phyloP scores from a whole-genome alignment of 2,888 invertebrate species.

The Cataglyphis livida region DNA sequence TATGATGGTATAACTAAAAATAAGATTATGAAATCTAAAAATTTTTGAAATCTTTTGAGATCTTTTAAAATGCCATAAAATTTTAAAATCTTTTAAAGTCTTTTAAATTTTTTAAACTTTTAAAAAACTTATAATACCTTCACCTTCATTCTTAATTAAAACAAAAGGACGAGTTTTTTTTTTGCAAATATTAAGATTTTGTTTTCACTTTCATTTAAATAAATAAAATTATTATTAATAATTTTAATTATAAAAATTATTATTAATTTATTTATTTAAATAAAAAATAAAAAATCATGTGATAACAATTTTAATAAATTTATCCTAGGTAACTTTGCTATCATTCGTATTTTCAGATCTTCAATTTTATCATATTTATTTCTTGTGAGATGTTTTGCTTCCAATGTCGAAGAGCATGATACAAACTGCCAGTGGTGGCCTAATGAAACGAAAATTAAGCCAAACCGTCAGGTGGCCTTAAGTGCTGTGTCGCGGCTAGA shows the following conservation, averaged over 20 bases:
- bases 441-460: slow-evolving; percentile 79
- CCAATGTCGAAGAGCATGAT: slow-evolving; percentile 37
- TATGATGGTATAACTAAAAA: neutral
- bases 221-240: no score
- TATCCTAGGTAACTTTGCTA: neutral
- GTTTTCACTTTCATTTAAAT: neutral
- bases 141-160: neutral
- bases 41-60: no score
- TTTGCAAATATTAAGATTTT: neutral
- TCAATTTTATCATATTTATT: slow-evolving; percentile 11
- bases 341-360: neutral
- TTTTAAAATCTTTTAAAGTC: neutral
- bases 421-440: slow-evolving; percentile 53
- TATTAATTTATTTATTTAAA: slow-evolving; percentile 1
- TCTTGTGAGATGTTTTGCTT: neutral
- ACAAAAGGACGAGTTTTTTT: neutral
- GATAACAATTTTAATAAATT: neutral
- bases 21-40: neutral
- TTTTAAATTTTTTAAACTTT: neutral
- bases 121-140: neutral
- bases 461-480: slow-evolving; percentile 75
- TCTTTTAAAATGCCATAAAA: neutral
- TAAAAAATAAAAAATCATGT: neutral
- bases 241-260: no score
- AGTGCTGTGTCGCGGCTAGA: slow-evolving; percentile 72